Evolutionary conservation across 2,888 invertebrate genomes (phyloP).

Genomic region (Muschampia plurimacula): DNA sequence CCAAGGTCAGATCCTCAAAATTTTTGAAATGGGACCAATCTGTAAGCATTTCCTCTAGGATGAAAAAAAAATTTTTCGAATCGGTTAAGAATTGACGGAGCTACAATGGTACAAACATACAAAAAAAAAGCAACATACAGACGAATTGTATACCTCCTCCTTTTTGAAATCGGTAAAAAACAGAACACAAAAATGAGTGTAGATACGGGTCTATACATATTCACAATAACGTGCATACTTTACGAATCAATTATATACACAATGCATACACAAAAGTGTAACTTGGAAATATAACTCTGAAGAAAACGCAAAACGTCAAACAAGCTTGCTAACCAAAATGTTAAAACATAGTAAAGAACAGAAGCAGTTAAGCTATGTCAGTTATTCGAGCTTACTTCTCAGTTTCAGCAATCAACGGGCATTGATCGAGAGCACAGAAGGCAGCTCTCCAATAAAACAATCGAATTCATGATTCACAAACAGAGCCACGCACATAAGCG

Average conservation of each 20-base stretch:
- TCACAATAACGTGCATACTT: neutral
- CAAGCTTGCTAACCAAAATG: conserved; percentile 11
- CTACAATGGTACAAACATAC: too few relatives aligned
- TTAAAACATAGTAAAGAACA: neutral
- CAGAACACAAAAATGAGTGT: neutral
- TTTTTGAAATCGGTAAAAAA: too few relatives aligned
- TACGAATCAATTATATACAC: conserved; percentile 12
- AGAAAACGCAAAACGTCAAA: conserved; percentile 21
- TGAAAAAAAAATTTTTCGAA: too few relatives aligned
- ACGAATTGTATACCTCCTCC: too few relatives aligned
- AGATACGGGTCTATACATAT: neutral
- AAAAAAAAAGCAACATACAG: too few relatives aligned
- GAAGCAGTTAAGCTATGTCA: conserved; percentile 5
- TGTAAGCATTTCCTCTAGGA: too few relatives aligned
- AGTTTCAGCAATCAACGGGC: conserved; percentile 52
- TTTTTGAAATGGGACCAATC: too few relatives aligned
- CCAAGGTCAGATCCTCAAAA: too few relatives aligned
- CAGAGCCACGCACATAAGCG: conserved; percentile 46
- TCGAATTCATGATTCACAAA: conserved; percentile 60
- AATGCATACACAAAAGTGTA: conserved; percentile 10
- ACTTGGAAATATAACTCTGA: conserved; percentile 6
- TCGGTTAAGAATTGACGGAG: too few relatives aligned
- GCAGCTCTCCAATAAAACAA: conserved; percentile 53
- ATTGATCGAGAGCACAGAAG: conserved; percentile 54
- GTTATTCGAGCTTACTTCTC: conserved; percentile 41